A percentile compares a stretch with the other conserved stretches of the same genome.
Evolutionary conservation across 2,113 vertebrate genomes (phyloP).

Genomic region (Dicrurus megarhynchus): DNA sequence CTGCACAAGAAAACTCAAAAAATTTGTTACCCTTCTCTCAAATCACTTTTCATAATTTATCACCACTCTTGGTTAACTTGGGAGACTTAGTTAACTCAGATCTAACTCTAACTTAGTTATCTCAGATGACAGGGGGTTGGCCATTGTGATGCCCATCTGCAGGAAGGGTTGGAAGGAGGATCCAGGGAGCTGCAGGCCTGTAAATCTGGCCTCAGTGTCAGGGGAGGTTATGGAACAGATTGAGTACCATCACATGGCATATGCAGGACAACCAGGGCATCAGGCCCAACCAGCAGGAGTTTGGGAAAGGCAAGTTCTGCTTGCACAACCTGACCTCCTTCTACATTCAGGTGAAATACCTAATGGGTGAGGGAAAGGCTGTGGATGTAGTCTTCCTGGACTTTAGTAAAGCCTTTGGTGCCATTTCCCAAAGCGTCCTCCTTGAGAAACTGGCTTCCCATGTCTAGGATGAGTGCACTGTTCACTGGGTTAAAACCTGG

Average conservation of each 20-base stretch:
- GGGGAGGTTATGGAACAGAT: neutral
- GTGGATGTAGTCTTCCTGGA: neutral
- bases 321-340: neutral
- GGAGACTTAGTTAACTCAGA: too few relatives aligned
- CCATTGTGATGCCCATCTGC: neutral
- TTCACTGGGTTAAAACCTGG: neutral
- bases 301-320: neutral
- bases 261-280: neutral
- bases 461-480: neutral
- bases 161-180: neutral
- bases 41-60: neutral
- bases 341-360: neutral
- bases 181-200: neutral
- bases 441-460: neutral
- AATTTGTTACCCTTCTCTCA: neutral
- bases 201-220: neutral
- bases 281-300: neutral
- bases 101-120: too few relatives aligned
- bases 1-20: neutral
- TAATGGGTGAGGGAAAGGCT: neutral
- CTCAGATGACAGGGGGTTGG: neutral
- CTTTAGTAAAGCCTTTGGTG: neutral
- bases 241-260: neutral
- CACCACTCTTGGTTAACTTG: neutral
- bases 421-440: neutral